phyloP scores from a whole-genome alignment of 1,140 invertebrate species.

The Leptinotarsa texana region DNA sequence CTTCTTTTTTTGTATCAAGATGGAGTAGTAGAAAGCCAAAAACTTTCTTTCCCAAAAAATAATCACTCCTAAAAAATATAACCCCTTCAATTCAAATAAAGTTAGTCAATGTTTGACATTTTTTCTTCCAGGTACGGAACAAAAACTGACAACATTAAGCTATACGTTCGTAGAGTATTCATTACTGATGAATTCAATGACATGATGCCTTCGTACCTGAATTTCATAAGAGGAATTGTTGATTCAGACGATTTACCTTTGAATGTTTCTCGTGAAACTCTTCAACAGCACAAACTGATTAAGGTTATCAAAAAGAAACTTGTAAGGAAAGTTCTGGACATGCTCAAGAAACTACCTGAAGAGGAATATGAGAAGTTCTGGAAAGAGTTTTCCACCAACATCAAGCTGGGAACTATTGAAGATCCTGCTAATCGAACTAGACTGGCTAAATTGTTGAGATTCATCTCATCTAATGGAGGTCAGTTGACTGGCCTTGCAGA shows the following conservation, averaged over 20 bases:
- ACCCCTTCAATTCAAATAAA: too few species aligned
- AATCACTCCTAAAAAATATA: too few species aligned
- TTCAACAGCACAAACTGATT: conserved; percentile 98
- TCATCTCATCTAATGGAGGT: conserved; percentile 81
- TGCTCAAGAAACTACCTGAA: conserved; percentile 95
- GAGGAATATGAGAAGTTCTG: conserved; percentile 95
- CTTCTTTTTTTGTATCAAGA: too few species aligned
- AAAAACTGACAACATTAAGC: conserved; percentile 92
- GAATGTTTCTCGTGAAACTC: conserved; percentile 96
- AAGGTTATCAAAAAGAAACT: conserved; percentile 99
- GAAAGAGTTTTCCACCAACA: conserved; percentile 99
- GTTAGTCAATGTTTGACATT: too few species aligned
- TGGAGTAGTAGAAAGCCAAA: too few species aligned
- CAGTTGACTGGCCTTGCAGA: conserved; percentile 79
- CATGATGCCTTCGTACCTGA: conserved; percentile 98
- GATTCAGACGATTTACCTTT: conserved; percentile 99
- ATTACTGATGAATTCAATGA: conserved; percentile 99
- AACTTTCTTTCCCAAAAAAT: too few species aligned
- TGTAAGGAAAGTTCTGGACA: conserved; percentile 94
- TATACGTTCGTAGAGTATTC: conserved; percentile 96
- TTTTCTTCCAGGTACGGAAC: conserved; percentile 80
- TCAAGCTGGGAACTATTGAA: conserved; percentile 86
- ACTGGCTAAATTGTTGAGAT: conserved; percentile 91
- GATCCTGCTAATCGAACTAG: conserved; percentile 95
- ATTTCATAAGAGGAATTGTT: conserved; percentile 93